Percentiles rank a stretch among this genome's conserved stretches.
phyloP scores from a whole-genome alignment of 2,888 invertebrate species.

The Trachelus tabidus region DNA sequence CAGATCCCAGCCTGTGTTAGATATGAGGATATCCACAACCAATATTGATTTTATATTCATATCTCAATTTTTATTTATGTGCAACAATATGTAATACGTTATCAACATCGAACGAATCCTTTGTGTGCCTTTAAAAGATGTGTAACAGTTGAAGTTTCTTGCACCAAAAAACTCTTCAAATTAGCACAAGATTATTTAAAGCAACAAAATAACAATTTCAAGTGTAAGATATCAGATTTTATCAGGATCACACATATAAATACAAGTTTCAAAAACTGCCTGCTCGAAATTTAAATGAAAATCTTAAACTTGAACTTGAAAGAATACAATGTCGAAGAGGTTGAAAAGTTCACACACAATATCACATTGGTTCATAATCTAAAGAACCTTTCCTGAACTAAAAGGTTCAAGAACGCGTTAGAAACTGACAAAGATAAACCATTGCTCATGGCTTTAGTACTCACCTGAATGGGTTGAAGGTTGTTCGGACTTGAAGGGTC shows the following conservation, averaged over 20 bases:
- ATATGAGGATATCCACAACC: constrained; percentile 26
- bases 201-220: background rate
- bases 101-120: constrained; percentile 6
- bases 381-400: background rate
- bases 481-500: constrained; percentile 63
- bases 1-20: constrained; percentile 22
- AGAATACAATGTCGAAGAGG: background rate
- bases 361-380: background rate
- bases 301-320: background rate
- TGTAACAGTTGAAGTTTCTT: background rate
- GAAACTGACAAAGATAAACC: background rate
- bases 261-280: background rate
- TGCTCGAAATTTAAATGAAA: background rate
- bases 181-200: background rate
- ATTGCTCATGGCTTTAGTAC: constrained; percentile 16
- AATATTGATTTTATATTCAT: constrained; percentile 35
- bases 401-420: background rate
- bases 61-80: constrained; percentile 27
- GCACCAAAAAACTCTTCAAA: background rate
- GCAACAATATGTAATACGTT: constrained; percentile 6
- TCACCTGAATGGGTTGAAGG: constrained; percentile 63
- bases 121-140: background rate
- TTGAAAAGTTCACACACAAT: background rate
- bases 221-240: background rate
- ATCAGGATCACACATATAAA: background rate